Evolutionary conservation across 2,113 vertebrate genomes (phyloP).

Genomic region (Lophochroa leadbeateri): DNA sequence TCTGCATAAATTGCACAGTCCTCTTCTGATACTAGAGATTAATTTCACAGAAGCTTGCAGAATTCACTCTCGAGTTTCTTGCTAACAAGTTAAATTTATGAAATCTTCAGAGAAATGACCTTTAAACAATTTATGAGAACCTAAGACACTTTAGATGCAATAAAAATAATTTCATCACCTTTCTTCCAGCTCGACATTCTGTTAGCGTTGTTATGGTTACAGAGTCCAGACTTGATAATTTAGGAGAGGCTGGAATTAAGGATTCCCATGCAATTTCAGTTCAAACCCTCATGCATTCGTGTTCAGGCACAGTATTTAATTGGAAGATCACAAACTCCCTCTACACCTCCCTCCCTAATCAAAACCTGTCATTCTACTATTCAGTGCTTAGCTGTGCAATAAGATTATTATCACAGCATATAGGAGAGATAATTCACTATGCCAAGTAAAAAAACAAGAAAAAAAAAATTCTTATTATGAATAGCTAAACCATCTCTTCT

Average conservation of each 20-base stretch:
- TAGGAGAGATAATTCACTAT: not conserved
- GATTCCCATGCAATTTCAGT: not conserved
- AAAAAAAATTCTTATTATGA: not conserved
- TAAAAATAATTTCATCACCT: constrained; percentile 33
- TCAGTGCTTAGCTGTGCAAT: not conserved
- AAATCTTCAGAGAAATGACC: constrained; percentile 27
- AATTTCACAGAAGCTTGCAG: constrained; percentile 5
- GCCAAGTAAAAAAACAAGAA: not conserved
- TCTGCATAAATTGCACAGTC: not conserved
- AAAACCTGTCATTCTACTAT: not conserved
- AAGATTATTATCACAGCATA: not conserved
- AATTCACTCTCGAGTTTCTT: constrained; percentile 2
- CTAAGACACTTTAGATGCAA: constrained; percentile 11
- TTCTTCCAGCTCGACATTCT: not conserved
- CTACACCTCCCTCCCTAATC: not conserved
- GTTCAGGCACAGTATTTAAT: not conserved
- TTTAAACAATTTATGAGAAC: constrained; percentile 43
- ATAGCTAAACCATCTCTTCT: not conserved
- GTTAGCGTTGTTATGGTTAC: constrained; percentile 41
- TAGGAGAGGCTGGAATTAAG: not conserved
- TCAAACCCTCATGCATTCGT: not conserved
- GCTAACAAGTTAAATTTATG: constrained; percentile 29
- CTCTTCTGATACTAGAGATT: not conserved
- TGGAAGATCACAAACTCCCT: not conserved
- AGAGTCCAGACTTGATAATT: constrained; percentile 1